These are phyloP conservation scores for Brachirus orientalis DNA, from an alignment of 2,113 vertebrate genomes.

Conservation along the genomic window DNA sequence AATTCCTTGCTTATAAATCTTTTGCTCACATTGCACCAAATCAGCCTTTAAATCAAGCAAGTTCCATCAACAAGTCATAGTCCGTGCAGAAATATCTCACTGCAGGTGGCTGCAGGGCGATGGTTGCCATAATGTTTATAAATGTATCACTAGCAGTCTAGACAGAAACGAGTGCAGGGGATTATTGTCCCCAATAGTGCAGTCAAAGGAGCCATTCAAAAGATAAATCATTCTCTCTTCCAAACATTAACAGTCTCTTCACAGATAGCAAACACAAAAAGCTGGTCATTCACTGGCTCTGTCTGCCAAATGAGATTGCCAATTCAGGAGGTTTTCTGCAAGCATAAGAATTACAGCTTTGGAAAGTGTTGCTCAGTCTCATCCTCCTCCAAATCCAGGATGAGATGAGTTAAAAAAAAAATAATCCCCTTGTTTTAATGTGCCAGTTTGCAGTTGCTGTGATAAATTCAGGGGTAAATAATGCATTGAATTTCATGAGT, in stretches of 20 bases:
- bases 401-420: background rate
- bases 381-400: background rate
- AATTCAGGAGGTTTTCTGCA: background rate
- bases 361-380: background rate
- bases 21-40: background rate
- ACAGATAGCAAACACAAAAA: slow-evolving; percentile 24
- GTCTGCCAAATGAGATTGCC: background rate
- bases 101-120: slow-evolving; percentile 12
- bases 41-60: slow-evolving; percentile 1
- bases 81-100: slow-evolving; percentile 5
- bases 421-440: background rate
- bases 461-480: background rate
- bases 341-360: too few relatives aligned
- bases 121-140: slow-evolving; percentile 12
- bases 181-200: slow-evolving; percentile 47
- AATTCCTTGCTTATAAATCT: too few relatives aligned
- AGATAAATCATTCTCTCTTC: slow-evolving; percentile 51
- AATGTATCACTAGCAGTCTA: slow-evolving; percentile 28
- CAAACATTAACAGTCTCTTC: slow-evolving; percentile 35
- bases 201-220: slow-evolving; percentile 49
- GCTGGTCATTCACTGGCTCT: slow-evolving; percentile 31
- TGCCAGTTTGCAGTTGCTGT: background rate
- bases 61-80: slow-evolving; percentile 13
- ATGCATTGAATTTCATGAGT: too few relatives aligned
- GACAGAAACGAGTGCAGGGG: slow-evolving; percentile 27